Evolutionary conservation across 2,797 vertebrate genomes (phyloP).

Genomic region (Falco peregrinus): DNA sequence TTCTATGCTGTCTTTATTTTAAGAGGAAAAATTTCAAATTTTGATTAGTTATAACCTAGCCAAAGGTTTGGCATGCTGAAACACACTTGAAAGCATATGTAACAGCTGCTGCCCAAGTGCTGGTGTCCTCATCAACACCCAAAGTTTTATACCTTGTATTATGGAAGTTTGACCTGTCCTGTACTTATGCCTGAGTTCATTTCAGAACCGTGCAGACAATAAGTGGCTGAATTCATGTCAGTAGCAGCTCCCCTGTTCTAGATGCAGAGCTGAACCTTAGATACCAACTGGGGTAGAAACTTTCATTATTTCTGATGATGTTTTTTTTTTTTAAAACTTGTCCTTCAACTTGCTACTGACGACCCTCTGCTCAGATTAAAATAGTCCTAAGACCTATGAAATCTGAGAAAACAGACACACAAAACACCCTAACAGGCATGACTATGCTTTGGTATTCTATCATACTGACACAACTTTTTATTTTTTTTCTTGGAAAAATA

Average conservation of each 20-base stretch:
- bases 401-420: background rate
- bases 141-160: background rate
- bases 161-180: background rate
- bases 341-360: background rate
- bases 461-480: background rate
- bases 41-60: background rate
- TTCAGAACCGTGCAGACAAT: background rate
- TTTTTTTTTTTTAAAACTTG: background rate
- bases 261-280: background rate
- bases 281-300: background rate
- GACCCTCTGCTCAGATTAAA: background rate
- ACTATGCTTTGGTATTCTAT: background rate
- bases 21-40: background rate
- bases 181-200: accelerated
- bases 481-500: background rate
- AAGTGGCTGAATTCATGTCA: background rate
- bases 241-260: background rate
- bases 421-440: background rate
- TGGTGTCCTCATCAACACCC: background rate
- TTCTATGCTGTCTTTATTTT: conserved; percentile 88
- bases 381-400: background rate
- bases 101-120: background rate
- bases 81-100: background rate
- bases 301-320: background rate
- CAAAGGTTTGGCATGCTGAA: background rate